phyloP scores from a whole-genome alignment of 2,113 vertebrate genomes.

The Boleophthalmus pectinirostris region DNA sequence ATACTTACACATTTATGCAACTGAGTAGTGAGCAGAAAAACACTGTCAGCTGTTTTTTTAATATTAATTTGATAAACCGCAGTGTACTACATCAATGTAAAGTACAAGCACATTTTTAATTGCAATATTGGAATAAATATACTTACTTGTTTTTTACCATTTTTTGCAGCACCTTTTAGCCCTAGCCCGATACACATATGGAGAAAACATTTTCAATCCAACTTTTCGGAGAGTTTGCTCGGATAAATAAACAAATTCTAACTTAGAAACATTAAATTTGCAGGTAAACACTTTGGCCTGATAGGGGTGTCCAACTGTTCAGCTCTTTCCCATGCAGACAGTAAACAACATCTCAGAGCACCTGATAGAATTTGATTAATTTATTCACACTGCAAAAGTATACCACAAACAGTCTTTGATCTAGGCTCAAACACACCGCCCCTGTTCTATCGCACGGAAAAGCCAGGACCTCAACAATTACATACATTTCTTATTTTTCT shows the following conservation, averaged over 20 bases:
- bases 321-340: constrained; percentile 34
- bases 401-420: constrained; percentile 59
- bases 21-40: too few species aligned
- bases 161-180: constrained; percentile 37
- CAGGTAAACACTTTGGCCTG: constrained; percentile 22
- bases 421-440: constrained; percentile 43
- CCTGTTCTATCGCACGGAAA: constrained; percentile 48
- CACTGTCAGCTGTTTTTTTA: too few species aligned
- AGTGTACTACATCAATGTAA: too few species aligned
- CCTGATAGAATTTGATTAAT: constrained; percentile 34
- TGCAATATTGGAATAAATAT: too few species aligned
- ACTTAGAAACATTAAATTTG: constrained; percentile 10
- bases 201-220: constrained; percentile 1
- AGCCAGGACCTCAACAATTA: constrained; percentile 44
- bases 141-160: not conserved
- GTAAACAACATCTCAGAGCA: constrained; percentile 36
- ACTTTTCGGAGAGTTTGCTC: not conserved
- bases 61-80: too few species aligned
- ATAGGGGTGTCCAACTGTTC: constrained; percentile 17
- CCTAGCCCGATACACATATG: constrained; percentile 5
- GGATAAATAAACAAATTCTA: constrained; percentile 5
- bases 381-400: constrained; percentile 6
- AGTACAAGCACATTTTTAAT: too few species aligned
- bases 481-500: constrained; percentile 49
- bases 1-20: too few species aligned